These are phyloP conservation scores for Heterodera filipjevi DNA, from an alignment of 2,888 invertebrate species.

Conservation along the genomic window DNA sequence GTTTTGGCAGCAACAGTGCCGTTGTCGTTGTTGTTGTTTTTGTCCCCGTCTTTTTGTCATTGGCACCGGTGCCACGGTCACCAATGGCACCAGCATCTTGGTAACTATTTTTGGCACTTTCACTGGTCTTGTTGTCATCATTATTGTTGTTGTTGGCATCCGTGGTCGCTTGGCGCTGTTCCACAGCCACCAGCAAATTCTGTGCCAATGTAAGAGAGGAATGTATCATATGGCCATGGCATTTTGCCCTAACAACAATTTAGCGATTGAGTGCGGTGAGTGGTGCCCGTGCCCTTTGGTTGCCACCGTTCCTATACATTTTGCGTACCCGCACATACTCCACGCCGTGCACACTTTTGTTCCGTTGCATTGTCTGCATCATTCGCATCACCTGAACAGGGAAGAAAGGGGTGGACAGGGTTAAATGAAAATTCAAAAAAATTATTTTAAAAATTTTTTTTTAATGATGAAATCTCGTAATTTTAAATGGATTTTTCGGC, in stretches of 20 bases:
- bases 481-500: no score
- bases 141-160: neutral
- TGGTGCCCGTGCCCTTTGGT: constrained; percentile 31
- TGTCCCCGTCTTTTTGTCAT: no score
- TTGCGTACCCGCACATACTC: constrained; percentile 44
- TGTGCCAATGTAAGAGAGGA: neutral
- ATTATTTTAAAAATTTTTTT: no score
- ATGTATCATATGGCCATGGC: no score
- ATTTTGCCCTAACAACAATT: neutral
- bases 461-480: no score
- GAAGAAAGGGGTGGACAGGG: no score
- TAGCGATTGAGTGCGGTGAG: constrained; percentile 31
- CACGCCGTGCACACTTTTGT: constrained; percentile 47
- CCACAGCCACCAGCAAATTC: constrained; percentile 13
- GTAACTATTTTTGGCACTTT: no score
- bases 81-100: no score
- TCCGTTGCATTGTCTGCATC: constrained; percentile 43
- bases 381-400: constrained; percentile 37
- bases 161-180: neutral
- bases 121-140: neutral
- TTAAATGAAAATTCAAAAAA: no score
- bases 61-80: no score
- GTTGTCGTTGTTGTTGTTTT: no score
- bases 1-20: no score
- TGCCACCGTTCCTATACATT: neutral